These are phyloP conservation scores for Oscheius sp. DNA, from an alignment of 2,888 invertebrate species.

Conservation along the genomic window DNA sequence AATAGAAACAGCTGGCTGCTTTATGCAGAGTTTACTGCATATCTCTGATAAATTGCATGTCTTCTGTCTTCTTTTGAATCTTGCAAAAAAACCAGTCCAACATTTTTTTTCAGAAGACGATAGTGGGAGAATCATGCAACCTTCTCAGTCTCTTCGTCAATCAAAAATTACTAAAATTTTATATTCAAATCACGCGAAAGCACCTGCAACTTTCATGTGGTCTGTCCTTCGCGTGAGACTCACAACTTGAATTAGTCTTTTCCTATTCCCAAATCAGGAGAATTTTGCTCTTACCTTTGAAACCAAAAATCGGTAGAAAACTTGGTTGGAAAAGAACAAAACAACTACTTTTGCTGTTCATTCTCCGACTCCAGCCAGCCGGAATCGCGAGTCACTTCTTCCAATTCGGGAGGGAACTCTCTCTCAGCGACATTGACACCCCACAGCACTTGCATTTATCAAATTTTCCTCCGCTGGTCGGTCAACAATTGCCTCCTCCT, in stretches of 20 bases:
- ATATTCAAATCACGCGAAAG: not conserved
- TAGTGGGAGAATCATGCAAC: no score
- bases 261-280: not conserved
- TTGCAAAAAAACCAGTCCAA: no score
- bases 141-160: no score
- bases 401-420: not conserved
- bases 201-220: not conserved
- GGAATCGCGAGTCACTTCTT: not conserved
- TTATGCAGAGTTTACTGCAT: no score
- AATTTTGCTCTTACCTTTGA: not conserved
- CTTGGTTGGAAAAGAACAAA: not conserved
- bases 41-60: no score
- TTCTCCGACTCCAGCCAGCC: not conserved
- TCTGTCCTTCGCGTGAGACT: not conserved
- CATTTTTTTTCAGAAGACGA: no score
- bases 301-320: not conserved
- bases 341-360: not conserved
- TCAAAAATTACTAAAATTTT: no score
- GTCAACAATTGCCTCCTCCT: not conserved
- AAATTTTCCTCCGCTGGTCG: conserved; percentile 7
- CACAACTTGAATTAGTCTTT: not conserved
- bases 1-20: no score
- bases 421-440: conserved; percentile 20
- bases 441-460: conserved; percentile 15
- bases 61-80: no score